Conservation (phyloP, 2,797 vertebrate species). For the Huso huso region DNA sequence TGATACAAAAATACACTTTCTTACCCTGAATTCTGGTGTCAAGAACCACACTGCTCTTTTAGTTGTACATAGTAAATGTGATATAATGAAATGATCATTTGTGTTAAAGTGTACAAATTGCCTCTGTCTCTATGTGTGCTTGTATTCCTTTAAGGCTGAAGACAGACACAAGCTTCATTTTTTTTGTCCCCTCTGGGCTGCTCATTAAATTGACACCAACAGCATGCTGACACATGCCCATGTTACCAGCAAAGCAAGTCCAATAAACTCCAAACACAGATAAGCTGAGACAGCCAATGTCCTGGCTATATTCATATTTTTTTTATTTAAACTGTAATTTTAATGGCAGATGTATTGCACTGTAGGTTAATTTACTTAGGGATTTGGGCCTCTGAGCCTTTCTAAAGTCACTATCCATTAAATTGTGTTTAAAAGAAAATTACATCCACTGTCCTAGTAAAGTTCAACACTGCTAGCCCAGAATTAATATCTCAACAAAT, state of each 20-base stretch:
- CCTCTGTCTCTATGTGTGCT: not conserved
- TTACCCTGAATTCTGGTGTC: too few relatives aligned
- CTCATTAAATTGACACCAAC: not conserved
- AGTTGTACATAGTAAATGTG: too few relatives aligned
- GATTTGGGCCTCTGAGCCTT: not conserved
- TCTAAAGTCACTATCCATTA: not conserved
- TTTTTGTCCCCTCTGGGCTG: not conserved
- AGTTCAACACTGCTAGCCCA: too few relatives aligned
- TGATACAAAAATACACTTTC: too few relatives aligned
- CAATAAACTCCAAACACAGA: constrained; percentile 2
- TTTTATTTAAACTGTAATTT: not conserved
- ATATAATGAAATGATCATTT: too few relatives aligned
- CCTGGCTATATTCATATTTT: not conserved
- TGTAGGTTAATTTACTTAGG: not conserved
- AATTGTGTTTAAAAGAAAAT: too few relatives aligned
- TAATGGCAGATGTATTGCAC: not conserved
- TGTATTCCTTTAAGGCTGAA: not conserved
- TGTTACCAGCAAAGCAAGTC: not conserved
- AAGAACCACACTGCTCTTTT: too few relatives aligned
- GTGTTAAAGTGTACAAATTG: too few relatives aligned
- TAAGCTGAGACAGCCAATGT: not conserved
- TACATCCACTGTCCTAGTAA: too few relatives aligned
- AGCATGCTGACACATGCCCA: not conserved
- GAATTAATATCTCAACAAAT: too few relatives aligned
- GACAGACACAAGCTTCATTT: not conserved